Evolutionary conservation across 2,797 vertebrate species (phyloP).

Genomic region (Anas acuta): DNA sequence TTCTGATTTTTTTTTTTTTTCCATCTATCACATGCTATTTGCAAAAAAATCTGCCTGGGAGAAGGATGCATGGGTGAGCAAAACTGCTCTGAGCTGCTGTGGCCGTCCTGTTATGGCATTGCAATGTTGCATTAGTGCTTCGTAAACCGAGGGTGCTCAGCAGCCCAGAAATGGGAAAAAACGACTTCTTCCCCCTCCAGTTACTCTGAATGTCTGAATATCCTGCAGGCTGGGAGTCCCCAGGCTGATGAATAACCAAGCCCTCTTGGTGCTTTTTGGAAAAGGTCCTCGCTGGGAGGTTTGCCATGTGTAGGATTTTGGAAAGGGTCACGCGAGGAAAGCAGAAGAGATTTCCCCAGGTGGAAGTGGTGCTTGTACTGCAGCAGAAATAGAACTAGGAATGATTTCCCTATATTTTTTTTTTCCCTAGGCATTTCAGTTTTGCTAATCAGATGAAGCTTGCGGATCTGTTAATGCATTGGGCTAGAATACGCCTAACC

Average conservation of each 20-base stretch:
- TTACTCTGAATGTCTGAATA: neutral
- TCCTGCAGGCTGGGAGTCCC: neutral
- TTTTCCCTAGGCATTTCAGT: neutral
- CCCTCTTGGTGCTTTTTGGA: neutral
- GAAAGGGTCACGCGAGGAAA: neutral
- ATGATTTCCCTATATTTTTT: neutral
- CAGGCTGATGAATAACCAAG: neutral
- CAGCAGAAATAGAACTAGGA: constrained; percentile 1
- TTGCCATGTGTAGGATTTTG: neutral
- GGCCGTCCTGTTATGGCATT: neutral
- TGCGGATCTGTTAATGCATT: neutral
- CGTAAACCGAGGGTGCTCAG: neutral
- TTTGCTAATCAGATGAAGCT: constrained; percentile 6
- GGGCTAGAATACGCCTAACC: constrained; percentile 31
- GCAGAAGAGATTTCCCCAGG: neutral
- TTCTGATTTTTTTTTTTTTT: neutral
- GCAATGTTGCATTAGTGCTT: neutral
- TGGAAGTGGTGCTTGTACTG: neutral
- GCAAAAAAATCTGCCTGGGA: neutral
- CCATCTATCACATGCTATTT: neutral
- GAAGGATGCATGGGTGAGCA: neutral
- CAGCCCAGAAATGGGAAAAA: neutral
- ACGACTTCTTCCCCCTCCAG: accelerated
- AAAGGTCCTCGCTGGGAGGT: accelerated
- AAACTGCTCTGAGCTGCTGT: neutral